Base-by-base conservation (phyloP, 2,797 vertebrate genomes). In the Alosa sapidissima region DNA sequence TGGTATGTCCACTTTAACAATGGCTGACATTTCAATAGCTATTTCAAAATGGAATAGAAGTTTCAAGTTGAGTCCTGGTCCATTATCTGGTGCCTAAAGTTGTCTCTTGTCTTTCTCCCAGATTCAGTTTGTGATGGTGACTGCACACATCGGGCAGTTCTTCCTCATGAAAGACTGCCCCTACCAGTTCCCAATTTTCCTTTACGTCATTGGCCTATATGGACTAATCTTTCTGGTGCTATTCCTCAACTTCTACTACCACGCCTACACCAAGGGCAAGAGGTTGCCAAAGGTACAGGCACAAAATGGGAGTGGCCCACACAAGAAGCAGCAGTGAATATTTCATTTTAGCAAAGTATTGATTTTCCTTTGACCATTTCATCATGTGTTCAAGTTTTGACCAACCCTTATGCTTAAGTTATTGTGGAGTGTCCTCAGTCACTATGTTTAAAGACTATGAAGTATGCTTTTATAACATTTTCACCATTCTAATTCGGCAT, bases 241-340 rank as follows among this genome's bases (percentile, higher is more conserved):
- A 83, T 97, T 97, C 88, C 93, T 97, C 68, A 92, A 97, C 85
- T 97, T 97, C 91, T 97, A 96, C 94, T 96, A 96, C 88, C 90
- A 95, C 0, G 96, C 96, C 86, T 97, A 97, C 85, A 96, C 93
- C 5, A 96, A 95, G 87, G 96, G 96, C 83, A 94, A 96, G 86
- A 92, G 96, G 85, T 93, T 94, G 54, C 96, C 96, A 51, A 96
- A 95, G 90, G 87, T 84, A 33, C 14, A 92, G 81, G 14, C 14
- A 0, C 92, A 89, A 90, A 95, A 95, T 19, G 93, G 92, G 14
- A 75, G 52, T 81, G 82, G 47, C 86, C 68, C 33, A 2, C 54
- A n/a, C 72, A 87, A 84, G 49, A 91, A 89, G 62, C 81, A 62
- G 0, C 72, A 88, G 45, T 91, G 83, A 90, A 45, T 0, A 49